A percentile compares a stretch with the other conserved stretches of the same genome.
Conservation (phyloP, 2,113 vertebrate genomes). For the Acanthochromis polyacanthus region DNA sequence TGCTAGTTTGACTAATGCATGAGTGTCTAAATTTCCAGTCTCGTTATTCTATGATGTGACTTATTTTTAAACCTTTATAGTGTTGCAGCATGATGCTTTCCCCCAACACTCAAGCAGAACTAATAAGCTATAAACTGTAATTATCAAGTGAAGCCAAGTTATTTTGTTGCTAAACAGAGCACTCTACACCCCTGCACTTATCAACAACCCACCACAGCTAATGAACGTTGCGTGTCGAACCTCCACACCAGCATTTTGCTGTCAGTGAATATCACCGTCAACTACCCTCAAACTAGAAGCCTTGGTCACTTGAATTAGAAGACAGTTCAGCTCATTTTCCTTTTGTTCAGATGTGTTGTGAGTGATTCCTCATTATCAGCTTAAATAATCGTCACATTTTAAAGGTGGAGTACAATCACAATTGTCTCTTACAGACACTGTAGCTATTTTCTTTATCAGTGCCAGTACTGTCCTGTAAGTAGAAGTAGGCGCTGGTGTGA, state of each 20-base stretch:
- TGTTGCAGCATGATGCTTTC: background rate
- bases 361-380: constrained; percentile 16
- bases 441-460: constrained; percentile 2
- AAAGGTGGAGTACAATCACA: constrained; percentile 14
- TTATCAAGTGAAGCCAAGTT: constrained; percentile 13
- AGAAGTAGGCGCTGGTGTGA: constrained; percentile 9
- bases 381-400: constrained; percentile 11
- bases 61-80: background rate
- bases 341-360: background rate
- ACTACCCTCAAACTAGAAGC: constrained; percentile 39
- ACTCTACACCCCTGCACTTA: constrained; percentile 6
- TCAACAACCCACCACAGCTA: constrained; percentile 10
- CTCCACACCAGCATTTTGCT: background rate
- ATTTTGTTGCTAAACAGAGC: background rate
- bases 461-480: constrained; percentile 35
- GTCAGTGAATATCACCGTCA: constrained; percentile 13
- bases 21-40: constrained; percentile 26
- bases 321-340: background rate
- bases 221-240: background rate
- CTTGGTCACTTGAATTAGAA: constrained; percentile 35
- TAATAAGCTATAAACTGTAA: constrained; percentile 22
- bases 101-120: constrained; percentile 12
- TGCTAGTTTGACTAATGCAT: constrained; percentile 29
- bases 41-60: constrained; percentile 14
- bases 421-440: background rate